A percentile compares a stretch with the other conserved stretches of the same genome.
Evolutionary conservation across 1,140 invertebrate species (phyloP).

Genomic region (Drosophila rhopaloa): DNA sequence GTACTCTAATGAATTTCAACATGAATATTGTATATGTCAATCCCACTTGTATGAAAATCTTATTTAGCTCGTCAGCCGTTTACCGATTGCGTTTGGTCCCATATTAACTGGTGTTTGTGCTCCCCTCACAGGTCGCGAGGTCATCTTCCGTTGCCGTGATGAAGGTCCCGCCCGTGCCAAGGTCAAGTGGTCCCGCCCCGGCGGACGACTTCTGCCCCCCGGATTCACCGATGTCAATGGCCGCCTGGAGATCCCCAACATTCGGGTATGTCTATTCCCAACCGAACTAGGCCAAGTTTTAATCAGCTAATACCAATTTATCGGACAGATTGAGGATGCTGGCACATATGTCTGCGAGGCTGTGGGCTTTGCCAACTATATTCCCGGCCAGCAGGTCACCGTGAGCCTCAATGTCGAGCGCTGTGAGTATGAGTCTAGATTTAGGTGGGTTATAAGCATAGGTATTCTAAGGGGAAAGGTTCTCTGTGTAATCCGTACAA

Average conservation of each 20-base stretch:
- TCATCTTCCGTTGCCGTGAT: constrained; percentile 96
- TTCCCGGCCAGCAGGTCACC: constrained; percentile 86
- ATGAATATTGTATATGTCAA: neutral
- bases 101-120: constrained; percentile 2
- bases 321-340: constrained; percentile 87
- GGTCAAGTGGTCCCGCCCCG: constrained; percentile 91
- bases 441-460: neutral
- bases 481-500: neutral
- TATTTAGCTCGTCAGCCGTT: neutral
- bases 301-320: neutral
- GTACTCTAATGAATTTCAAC: neutral
- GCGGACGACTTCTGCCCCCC: constrained; percentile 89
- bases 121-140: constrained; percentile 89
- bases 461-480: neutral
- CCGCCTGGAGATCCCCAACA: constrained; percentile 93
- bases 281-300: neutral
- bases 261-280: constrained; percentile 86
- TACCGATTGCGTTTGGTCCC: neutral
- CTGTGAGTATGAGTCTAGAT: constrained; percentile 87
- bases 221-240: constrained; percentile 90
- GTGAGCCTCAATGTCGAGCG: constrained; percentile 90
- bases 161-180: constrained; percentile 91
- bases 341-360: constrained; percentile 94
- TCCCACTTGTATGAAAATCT: neutral
- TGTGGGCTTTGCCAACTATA: constrained; percentile 86